Evolutionary conservation across 2,888 invertebrate genomes (phyloP).

Genomic region (Panorpa germanica): DNA sequence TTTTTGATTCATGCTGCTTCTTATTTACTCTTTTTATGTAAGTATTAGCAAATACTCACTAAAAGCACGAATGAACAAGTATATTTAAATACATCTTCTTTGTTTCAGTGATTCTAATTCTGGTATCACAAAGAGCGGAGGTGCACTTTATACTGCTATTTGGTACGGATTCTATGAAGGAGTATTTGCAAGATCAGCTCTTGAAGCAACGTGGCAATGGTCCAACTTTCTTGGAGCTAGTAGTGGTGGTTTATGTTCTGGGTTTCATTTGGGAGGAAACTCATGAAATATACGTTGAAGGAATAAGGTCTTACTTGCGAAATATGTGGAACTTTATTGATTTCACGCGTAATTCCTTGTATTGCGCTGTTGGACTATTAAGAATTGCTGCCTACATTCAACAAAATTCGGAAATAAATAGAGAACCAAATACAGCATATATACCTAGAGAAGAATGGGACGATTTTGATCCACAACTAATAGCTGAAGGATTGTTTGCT

Average conservation of each 20-base stretch:
- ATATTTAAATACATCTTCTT: conserved; percentile 9
- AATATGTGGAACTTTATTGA: conserved; percentile 97
- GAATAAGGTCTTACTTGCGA: conserved; percentile 67
- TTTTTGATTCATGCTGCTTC: conserved; percentile 89
- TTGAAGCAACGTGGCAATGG: conserved; percentile 63
- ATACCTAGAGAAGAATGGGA: conserved; percentile 77
- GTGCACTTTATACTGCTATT: conserved; percentile 52
- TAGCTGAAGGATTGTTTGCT: conserved; percentile 84
- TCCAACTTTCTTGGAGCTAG: conserved; percentile 66
- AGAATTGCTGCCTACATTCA: conserved; percentile 55
- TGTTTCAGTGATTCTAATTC: conserved; percentile 68
- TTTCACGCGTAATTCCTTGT: conserved; percentile 76
- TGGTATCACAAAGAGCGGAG: conserved; percentile 83
- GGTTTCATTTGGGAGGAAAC: conserved; percentile 88
- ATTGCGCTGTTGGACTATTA: conserved; percentile 51
- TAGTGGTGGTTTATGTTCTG: conserved; percentile 68
- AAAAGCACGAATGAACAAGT: too few relatives aligned
- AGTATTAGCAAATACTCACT: conserved; percentile 24
- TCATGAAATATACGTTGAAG: conserved; percentile 74
- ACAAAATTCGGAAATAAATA: conserved; percentile 46
- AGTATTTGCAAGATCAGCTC: conserved; percentile 37
- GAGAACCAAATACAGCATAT: conserved; percentile 47
- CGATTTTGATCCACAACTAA: conserved; percentile 82
- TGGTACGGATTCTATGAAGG: conserved; percentile 48
- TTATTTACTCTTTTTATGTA: conserved; percentile 83